Conservation (phyloP, 1,140 invertebrate genomes). For the Ephestia elutella region DNA sequence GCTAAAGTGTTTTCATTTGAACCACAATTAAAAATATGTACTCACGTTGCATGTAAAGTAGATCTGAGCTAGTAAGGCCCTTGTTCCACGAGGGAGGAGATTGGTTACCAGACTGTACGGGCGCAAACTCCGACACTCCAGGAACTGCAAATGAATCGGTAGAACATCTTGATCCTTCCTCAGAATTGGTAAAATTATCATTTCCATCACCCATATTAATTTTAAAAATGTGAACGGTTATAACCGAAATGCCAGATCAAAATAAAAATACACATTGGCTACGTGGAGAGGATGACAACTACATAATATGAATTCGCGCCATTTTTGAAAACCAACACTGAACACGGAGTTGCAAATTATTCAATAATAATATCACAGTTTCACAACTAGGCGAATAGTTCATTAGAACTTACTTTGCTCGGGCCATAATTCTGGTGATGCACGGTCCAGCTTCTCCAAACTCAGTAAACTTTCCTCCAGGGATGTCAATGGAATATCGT, state of each 20-base stretch:
- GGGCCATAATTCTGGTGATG: slow-evolving; percentile 95
- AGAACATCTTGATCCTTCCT: slow-evolving; percentile 45
- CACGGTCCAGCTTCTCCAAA: slow-evolving; percentile 90
- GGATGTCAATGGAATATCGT: slow-evolving; percentile 73
- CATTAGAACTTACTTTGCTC: slow-evolving; percentile 85
- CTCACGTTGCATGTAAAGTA: slow-evolving; percentile 83
- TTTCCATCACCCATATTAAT: slow-evolving; percentile 54
- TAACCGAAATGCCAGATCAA: slow-evolving; percentile 48
- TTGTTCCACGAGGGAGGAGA: slow-evolving; percentile 75
- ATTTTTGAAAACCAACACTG: slow-evolving; percentile 53
- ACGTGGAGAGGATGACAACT: slow-evolving; percentile 55
- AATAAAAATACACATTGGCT: slow-evolving; percentile 27
- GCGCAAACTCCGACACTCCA: slow-evolving; percentile 83
- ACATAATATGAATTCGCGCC: slow-evolving; percentile 54
- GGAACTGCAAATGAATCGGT: slow-evolving; percentile 78
- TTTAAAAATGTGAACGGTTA: slow-evolving; percentile 51
- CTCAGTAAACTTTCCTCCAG: slow-evolving; percentile 84
- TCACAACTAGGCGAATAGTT: background rate
- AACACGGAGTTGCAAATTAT: background rate
- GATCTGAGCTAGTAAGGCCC: slow-evolving; percentile 78
- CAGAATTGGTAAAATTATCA: slow-evolving; percentile 33
- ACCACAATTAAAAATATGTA: slow-evolving; percentile 21
- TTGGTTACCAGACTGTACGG: slow-evolving; percentile 64
- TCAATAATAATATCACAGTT: background rate
- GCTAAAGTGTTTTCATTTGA: no score